Evolutionary conservation across 2,888 invertebrate genomes (phyloP), one percentile per base, ranked within the genome.

Genomic region (Caenorhabditis sp.): DNA sequence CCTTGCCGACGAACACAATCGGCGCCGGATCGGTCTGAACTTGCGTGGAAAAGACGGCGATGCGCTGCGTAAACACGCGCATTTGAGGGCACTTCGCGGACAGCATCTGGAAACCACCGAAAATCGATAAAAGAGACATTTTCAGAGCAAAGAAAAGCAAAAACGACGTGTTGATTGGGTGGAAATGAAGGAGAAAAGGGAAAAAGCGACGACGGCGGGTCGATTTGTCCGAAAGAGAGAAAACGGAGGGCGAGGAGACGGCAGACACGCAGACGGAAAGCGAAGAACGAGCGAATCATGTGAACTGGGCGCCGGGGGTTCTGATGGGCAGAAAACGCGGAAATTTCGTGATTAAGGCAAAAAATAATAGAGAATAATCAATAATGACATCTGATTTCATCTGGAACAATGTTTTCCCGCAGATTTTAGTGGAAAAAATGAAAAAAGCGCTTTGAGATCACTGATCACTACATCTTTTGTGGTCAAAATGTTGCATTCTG

Each of bases 21-120:
- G 70, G 63, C 7, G 65, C 30, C 17, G 59, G 55, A 35, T 63
- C 76, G 39, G 45, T 45, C 45, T 75, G 75, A 32, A 66, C 77
- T 59, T 83, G 81, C 0, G 83, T 83, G 20, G 83, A 83, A 41
- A 79, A 83, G 6, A 58, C 61, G 26, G 74, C 66, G 37, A 83
- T 53, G 41, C 83, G 66, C 55, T 73, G 72, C 4, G 78, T 75
- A 68, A 83, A 81, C 22, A 74, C 72, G 22, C 79, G 72, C 62
- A 80, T 78, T 59, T 79, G 73, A 22, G 79, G 68, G 17, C 83
- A 77, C 58, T 68, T 75, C n/a, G 72, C 79, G 43, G 74, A 68
- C 59, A 78, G 41, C 78, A 73, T 78, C 26, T 55, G 62, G 43
- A 35, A 35, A 35, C n/a, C n/a, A n/a, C n/a, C n/a, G n/a, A n/a